These are phyloP conservation scores for Corvus hawaiiensis DNA, from an alignment of 2,113 vertebrate species.

Conservation along the genomic window DNA sequence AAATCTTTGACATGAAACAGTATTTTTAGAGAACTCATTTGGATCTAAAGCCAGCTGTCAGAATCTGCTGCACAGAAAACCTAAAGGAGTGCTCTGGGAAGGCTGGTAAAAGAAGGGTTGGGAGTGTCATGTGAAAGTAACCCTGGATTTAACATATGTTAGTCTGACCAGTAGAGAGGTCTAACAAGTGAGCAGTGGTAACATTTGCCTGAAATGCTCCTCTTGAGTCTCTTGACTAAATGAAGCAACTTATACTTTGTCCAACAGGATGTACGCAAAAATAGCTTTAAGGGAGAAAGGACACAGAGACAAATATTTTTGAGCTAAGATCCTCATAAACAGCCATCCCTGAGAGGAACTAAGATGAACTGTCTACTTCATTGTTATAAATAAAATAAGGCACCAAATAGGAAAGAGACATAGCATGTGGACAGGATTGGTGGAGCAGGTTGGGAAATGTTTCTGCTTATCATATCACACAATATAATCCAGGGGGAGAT, in stretches of 20 bases:
- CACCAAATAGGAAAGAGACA: background rate
- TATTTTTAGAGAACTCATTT: background rate
- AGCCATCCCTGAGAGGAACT: background rate
- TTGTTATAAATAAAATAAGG: background rate
- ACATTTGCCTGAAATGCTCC: background rate
- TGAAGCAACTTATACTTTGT: background rate
- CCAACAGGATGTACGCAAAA: background rate
- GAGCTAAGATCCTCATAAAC: background rate
- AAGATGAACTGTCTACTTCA: background rate
- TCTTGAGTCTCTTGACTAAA: background rate
- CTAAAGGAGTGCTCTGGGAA: background rate
- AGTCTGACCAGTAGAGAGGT: background rate
- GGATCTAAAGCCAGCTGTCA: background rate
- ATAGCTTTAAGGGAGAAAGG: background rate
- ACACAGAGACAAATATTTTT: background rate
- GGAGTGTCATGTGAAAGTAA: background rate
- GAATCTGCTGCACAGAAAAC: background rate
- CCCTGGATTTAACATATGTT: background rate
- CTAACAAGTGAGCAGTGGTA: background rate
- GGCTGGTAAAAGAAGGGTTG: background rate
- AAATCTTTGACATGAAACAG: background rate
- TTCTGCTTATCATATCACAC: background rate
- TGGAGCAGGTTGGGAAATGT: background rate
- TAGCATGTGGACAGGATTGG: background rate
- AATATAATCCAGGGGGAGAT: background rate